A percentile compares a stretch with the other conserved stretches of the same genome.
phyloP scores from a whole-genome alignment of 2,797 vertebrate genomes.

The Orientallactaga sibirica region DNA sequence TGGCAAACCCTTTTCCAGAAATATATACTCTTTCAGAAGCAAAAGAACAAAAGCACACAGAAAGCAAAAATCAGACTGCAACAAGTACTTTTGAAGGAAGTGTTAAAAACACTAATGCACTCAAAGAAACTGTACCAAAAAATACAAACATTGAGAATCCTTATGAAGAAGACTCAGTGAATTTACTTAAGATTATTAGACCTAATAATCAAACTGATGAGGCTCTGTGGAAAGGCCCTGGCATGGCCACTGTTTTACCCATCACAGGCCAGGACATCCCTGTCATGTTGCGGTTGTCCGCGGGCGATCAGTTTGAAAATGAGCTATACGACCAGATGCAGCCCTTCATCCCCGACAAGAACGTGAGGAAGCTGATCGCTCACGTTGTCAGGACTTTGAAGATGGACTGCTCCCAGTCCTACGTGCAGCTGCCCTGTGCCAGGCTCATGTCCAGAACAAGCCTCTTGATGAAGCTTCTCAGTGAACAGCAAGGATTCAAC shows the following conservation, averaged over 20 bases:
- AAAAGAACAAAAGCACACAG: not conserved
- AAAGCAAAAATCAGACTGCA: not conserved
- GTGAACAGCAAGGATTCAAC: constrained; percentile 47
- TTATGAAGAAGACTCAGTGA: too few relatives aligned
- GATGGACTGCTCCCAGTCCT: constrained; percentile 61
- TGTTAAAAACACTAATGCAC: not conserved
- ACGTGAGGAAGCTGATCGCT: constrained; percentile 58
- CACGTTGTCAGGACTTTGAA: constrained; percentile 59
- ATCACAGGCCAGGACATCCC: rapidly evolving
- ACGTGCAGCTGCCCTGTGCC: constrained; percentile 70
- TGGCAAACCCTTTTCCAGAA: not conserved
- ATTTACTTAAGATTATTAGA: not conserved
- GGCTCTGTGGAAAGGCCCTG: not conserved
- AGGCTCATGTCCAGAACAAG: constrained; percentile 66
- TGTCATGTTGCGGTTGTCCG: rapidly evolving
- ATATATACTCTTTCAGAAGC: not conserved
- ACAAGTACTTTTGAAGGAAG: not conserved
- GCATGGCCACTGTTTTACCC: not conserved
- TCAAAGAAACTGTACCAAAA: not conserved
- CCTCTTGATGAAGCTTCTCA: constrained; percentile 80
- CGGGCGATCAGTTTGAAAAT: constrained; percentile 58
- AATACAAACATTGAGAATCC: rapidly evolving
- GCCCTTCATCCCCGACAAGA: constrained; percentile 44
- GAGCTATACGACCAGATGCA: not conserved
- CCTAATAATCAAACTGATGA: not conserved